A percentile compares a stretch with the other conserved stretches of the same genome.
These are phyloP conservation scores for Parasteatoda lunata DNA, from an alignment of 2,888 invertebrate genomes.

Conservation along the genomic window DNA sequence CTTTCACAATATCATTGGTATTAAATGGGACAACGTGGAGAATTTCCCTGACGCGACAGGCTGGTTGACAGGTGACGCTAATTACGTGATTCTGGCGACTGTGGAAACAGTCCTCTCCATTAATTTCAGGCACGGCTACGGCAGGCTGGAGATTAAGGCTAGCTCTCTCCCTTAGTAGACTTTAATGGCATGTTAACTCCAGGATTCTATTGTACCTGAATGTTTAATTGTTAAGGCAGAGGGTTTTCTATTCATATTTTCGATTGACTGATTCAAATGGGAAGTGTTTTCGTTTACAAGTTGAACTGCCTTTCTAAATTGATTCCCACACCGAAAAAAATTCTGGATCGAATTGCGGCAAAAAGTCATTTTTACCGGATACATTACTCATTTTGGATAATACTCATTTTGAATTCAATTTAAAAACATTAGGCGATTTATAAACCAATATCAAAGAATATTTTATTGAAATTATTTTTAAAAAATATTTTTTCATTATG, in stretches of 20 bases:
- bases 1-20: neutral
- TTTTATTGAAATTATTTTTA: too few species aligned
- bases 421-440: too few species aligned
- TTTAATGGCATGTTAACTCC: constrained; percentile 10
- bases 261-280: too few species aligned
- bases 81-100: constrained; percentile 39
- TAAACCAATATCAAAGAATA: too few species aligned
- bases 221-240: constrained; percentile 4
- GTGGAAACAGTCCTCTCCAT: constrained; percentile 36
- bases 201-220: constrained; percentile 9
- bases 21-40: constrained; percentile 3
- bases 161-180: neutral
- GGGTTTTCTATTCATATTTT: neutral
- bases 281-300: too few species aligned
- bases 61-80: constrained; percentile 46
- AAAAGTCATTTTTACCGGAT: too few species aligned
- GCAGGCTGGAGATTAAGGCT: constrained; percentile 15
- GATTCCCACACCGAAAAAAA: too few species aligned
- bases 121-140: constrained; percentile 15
- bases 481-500: too few species aligned
- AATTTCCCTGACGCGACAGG: constrained; percentile 2
- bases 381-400: too few species aligned
- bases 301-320: too few species aligned
- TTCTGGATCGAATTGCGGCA: too few species aligned
- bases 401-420: too few species aligned